phyloP scores from a whole-genome alignment of 2,797 vertebrate species.

The Florisuga fusca region DNA sequence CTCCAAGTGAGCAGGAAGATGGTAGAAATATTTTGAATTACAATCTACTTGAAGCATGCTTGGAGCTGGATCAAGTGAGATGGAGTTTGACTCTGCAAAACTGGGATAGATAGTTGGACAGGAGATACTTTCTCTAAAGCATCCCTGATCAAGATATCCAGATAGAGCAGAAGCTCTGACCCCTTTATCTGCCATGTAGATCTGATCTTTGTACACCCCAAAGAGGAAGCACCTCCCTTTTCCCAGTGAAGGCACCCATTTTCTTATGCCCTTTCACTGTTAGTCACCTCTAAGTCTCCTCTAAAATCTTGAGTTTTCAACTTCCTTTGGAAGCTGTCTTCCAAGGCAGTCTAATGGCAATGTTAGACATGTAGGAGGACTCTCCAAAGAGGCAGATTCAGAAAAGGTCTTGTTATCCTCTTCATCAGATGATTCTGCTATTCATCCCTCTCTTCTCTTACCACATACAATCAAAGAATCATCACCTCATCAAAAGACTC shows the following conservation, averaged over 20 bases:
- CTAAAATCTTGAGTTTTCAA: neutral
- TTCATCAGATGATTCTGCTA: neutral
- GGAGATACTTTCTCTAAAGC: neutral
- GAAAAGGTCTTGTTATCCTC: neutral
- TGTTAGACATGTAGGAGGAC: neutral
- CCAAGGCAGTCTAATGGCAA: neutral
- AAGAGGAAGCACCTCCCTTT: neutral
- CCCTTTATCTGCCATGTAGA: neutral
- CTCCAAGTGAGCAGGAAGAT: neutral
- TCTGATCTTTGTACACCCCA: neutral
- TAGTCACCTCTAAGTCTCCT: neutral
- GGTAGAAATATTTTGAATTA: neutral
- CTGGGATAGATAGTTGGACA: neutral
- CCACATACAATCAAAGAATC: neutral
- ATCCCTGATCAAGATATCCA: neutral
- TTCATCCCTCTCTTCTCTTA: neutral
- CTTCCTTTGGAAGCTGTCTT: neutral
- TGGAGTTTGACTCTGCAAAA: neutral
- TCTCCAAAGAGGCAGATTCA: neutral
- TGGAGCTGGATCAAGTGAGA: neutral
- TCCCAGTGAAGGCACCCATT: accelerated
- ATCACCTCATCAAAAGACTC: neutral
- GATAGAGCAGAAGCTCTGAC: no score
- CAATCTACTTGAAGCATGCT: neutral
- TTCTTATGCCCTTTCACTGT: neutral